Evolutionary conservation across 2,888 invertebrate genomes (phyloP).

Genomic region (Merodon equestris): DNA sequence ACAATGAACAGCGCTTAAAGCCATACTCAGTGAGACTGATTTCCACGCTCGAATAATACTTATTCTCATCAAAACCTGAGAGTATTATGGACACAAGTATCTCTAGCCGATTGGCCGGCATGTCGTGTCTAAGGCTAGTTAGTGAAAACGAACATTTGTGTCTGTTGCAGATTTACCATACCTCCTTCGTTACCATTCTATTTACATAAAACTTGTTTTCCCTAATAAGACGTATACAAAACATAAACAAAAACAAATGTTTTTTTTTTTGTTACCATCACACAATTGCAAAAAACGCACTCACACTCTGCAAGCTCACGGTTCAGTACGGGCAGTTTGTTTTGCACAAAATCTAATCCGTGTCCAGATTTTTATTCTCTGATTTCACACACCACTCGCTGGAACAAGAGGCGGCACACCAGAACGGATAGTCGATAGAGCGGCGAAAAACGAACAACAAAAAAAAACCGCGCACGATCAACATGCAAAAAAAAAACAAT

Average conservation of each 20-base stretch:
- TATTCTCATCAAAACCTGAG: conserved; percentile 12
- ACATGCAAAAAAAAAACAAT: neutral
- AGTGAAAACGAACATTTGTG: conserved; percentile 16
- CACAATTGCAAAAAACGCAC: conserved; percentile 42
- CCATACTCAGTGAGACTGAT: conserved; percentile 29
- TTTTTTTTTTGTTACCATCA: conserved; percentile 15
- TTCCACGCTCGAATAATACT: conserved; percentile 19
- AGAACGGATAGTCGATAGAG: conserved; percentile 11
- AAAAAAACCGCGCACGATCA: conserved; percentile 6
- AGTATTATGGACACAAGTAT: neutral
- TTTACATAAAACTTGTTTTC: conserved; percentile 61
- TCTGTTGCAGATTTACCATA: conserved; percentile 47
- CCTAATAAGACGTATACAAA: conserved; percentile 34
- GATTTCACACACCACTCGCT: conserved; percentile 3
- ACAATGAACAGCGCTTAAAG: conserved; percentile 53
- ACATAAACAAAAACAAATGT: conserved; percentile 61
- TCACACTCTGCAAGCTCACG: conserved; percentile 36
- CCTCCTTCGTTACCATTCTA: conserved; percentile 29
- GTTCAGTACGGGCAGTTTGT: conserved; percentile 32
- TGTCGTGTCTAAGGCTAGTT: no score
- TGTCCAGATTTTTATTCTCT: conserved; percentile 5
- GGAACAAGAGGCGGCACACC: no score
- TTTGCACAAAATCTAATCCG: conserved; percentile 35
- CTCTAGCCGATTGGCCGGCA: no score
- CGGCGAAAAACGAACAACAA: conserved; percentile 8